Evolutionary conservation across 2,888 invertebrate species (phyloP).

Genomic region (Nineta flava): DNA sequence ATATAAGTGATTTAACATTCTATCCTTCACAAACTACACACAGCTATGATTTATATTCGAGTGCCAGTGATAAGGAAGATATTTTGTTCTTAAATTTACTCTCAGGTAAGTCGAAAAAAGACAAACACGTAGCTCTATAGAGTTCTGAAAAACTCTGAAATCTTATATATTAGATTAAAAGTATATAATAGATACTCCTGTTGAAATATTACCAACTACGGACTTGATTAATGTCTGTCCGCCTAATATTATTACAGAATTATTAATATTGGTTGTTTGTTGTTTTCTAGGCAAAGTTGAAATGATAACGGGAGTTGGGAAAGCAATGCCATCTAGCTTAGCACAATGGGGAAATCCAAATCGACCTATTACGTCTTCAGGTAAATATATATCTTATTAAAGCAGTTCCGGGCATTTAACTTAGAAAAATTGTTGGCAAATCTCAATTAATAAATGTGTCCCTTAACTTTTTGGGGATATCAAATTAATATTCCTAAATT

Average conservation of each 20-base stretch:
- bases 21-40: constrained; percentile 54
- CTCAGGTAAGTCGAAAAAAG: constrained; percentile 31
- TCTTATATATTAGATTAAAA: no score
- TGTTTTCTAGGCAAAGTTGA: constrained; percentile 47
- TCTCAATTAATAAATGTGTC: no score
- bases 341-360: constrained; percentile 48
- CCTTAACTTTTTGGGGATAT: no score
- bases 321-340: constrained; percentile 35
- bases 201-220: no score
- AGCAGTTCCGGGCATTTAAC: no score
- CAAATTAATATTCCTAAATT: no score
- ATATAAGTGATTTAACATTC: constrained; percentile 55
- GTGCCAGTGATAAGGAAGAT: constrained; percentile 53
- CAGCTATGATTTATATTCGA: constrained; percentile 58
- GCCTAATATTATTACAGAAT: constrained; percentile 11
- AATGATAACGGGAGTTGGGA: constrained; percentile 56
- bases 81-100: constrained; percentile 52
- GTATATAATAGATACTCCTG: no score
- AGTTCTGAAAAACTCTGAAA: no score
- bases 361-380: constrained; percentile 47
- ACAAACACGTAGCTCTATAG: neutral
- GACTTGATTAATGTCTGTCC: no score
- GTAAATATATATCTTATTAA: constrained; percentile 18
- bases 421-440: no score
- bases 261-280: neutral